phyloP scores from a whole-genome alignment of 1,140 invertebrate genomes.

The Adoxophyes honmai region DNA sequence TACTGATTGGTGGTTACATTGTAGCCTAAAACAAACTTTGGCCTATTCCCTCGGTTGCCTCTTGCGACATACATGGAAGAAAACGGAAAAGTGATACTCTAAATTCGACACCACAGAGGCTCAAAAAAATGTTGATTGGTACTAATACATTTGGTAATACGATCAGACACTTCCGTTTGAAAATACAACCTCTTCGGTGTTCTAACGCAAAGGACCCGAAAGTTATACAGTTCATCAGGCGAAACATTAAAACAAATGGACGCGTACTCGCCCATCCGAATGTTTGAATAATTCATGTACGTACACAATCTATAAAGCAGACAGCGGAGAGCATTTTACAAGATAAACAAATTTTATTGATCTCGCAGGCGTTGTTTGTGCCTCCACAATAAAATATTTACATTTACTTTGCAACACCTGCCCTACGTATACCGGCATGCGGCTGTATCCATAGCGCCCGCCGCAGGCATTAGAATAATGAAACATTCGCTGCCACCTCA shows the following conservation, averaged over 20 bases:
- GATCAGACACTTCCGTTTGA: too few species aligned
- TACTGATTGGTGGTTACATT: too few species aligned
- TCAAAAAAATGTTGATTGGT: too few species aligned
- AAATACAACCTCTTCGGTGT: neutral
- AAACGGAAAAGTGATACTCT: too few species aligned
- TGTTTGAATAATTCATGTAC: constrained; percentile 71
- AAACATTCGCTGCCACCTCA: constrained; percentile 44
- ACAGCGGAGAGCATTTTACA: constrained; percentile 69
- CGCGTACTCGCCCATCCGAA: constrained; percentile 57
- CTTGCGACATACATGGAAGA: too few species aligned
- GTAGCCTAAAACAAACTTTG: too few species aligned
- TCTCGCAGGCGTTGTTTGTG: constrained; percentile 71
- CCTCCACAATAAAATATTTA: constrained; percentile 74
- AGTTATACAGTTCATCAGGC: constrained; percentile 47
- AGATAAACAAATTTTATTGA: constrained; percentile 77
- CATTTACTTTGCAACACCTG: constrained; percentile 70
- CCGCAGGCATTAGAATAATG: constrained; percentile 63
- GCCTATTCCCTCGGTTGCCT: too few species aligned
- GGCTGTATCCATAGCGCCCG: constrained; percentile 26
- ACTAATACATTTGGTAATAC: too few species aligned
- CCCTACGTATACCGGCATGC: constrained; percentile 34
- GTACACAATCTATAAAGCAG: constrained; percentile 72
- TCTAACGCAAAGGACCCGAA: constrained; percentile 26
- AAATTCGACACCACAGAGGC: too few species aligned
- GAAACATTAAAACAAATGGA: constrained; percentile 67